These are phyloP conservation scores for Prostheceraeus crozeri DNA, from an alignment of 2,888 invertebrate species.

Conservation along the genomic window DNA sequence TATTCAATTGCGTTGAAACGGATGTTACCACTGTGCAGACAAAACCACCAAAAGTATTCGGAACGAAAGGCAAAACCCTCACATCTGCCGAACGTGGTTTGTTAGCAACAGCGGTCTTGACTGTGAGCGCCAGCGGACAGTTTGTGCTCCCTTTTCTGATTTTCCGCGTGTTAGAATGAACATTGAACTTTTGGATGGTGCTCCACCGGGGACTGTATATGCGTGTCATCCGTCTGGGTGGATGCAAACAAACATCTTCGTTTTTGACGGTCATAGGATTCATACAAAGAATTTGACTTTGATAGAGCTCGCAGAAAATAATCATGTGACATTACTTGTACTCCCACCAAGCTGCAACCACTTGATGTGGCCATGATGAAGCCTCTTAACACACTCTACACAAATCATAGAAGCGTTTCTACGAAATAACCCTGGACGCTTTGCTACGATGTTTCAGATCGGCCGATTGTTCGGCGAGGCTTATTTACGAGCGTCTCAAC, in stretches of 20 bases:
- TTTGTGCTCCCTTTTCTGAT: constrained; percentile 15
- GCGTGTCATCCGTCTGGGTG: constrained; percentile 19
- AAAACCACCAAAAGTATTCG: constrained; percentile 20
- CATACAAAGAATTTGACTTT: constrained; percentile 47
- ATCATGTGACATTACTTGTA: constrained; percentile 48
- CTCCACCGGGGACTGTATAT: constrained; percentile 15
- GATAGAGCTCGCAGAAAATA: constrained; percentile 46
- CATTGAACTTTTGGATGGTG: neutral
- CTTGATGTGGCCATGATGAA: constrained; percentile 43
- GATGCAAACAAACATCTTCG: constrained; percentile 31
- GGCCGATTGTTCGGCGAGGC: no score
- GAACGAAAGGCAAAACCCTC: neutral
- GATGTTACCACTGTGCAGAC: constrained; percentile 1
- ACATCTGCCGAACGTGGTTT: constrained; percentile 29
- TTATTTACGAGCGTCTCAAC: no score
- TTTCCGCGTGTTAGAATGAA: constrained; percentile 9
- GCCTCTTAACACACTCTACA: constrained; percentile 42
- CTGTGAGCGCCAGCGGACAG: neutral
- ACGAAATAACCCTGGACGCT: constrained; percentile 40
- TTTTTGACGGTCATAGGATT: constrained; percentile 55
- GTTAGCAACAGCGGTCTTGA: neutral
- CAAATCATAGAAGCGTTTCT: constrained; percentile 42
- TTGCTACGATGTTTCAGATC: no score
- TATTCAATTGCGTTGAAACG: constrained; percentile 9
- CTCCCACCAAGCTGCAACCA: constrained; percentile 50